These are phyloP conservation scores for Sebastes taczanowskii DNA, from an alignment of 2,797 vertebrate species.

Conservation along the genomic window DNA sequence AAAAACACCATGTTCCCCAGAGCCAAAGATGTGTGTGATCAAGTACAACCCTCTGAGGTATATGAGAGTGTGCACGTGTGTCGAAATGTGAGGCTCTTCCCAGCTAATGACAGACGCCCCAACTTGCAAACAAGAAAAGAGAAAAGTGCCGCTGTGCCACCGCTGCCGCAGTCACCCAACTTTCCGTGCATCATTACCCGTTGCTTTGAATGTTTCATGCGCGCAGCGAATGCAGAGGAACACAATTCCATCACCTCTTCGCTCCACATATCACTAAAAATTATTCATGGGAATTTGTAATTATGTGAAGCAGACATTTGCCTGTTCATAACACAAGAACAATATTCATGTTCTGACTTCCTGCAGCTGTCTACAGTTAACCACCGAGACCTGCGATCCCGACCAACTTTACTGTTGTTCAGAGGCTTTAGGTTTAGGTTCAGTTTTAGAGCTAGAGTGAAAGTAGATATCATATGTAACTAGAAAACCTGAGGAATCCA, in stretches of 20 bases:
- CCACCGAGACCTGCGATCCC: too few species aligned
- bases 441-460: too few species aligned
- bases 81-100: not conserved
- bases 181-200: constrained; percentile 46
- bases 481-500: too few species aligned
- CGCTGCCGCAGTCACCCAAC: not conserved
- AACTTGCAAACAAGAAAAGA: not conserved
- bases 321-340: constrained; percentile 43
- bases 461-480: too few species aligned
- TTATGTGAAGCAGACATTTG: constrained; percentile 48
- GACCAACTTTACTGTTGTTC: too few species aligned
- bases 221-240: constrained; percentile 7
- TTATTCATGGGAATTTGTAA: constrained; percentile 52
- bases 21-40: constrained; percentile 36
- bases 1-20: constrained; percentile 28
- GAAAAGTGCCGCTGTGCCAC: not conserved
- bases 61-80: not conserved
- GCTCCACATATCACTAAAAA: constrained; percentile 36
- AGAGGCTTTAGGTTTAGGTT: too few species aligned
- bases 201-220: constrained; percentile 21
- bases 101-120: constrained; percentile 17
- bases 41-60: not conserved
- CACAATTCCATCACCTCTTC: constrained; percentile 49
- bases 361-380: not conserved
- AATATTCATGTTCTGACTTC: constrained; percentile 45